Conservation (phyloP, 2,113 vertebrate species). For the Phrynocephalus versicolor region DNA sequence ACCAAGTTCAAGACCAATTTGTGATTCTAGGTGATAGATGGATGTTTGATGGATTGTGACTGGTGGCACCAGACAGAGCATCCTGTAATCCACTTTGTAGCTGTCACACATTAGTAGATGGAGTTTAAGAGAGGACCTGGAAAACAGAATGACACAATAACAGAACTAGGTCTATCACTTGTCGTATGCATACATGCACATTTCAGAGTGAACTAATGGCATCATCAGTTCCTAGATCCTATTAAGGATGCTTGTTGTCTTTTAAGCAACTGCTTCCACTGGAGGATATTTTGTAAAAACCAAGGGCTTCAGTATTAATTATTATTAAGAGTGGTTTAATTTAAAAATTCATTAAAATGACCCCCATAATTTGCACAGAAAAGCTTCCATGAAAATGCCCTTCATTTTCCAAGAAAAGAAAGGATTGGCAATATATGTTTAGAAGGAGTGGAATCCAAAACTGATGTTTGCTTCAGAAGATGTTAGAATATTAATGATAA, state of each 20-base stretch:
- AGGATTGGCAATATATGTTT: too few relatives aligned
- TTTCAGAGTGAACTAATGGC: not conserved
- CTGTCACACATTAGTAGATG: conserved; percentile 44
- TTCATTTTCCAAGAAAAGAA: too few relatives aligned
- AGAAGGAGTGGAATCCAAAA: too few relatives aligned
- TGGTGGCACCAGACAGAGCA: conserved; percentile 11
- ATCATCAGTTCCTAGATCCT: not conserved
- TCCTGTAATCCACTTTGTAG: conserved; percentile 54
- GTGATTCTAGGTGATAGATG: conserved; percentile 40
- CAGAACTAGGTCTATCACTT: conserved; percentile 29
- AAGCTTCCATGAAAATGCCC: too few relatives aligned
- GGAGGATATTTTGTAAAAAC: not conserved
- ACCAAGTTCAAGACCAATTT: conserved; percentile 17
- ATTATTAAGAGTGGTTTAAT: not conserved
- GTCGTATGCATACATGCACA: not conserved
- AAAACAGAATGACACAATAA: conserved; percentile 35
- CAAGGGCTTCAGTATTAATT: not conserved
- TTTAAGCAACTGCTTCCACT: conserved; percentile 6
- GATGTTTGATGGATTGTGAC: conserved; percentile 42
- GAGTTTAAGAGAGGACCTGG: conserved; percentile 20
- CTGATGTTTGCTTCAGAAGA: too few relatives aligned
- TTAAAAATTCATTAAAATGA: not conserved
- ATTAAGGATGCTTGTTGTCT: conserved; percentile 9
- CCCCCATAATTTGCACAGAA: not conserved
- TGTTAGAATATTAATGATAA: too few relatives aligned